Base-by-base conservation (phyloP, 1,140 invertebrate species). In the Nephila pilipes region DNA sequence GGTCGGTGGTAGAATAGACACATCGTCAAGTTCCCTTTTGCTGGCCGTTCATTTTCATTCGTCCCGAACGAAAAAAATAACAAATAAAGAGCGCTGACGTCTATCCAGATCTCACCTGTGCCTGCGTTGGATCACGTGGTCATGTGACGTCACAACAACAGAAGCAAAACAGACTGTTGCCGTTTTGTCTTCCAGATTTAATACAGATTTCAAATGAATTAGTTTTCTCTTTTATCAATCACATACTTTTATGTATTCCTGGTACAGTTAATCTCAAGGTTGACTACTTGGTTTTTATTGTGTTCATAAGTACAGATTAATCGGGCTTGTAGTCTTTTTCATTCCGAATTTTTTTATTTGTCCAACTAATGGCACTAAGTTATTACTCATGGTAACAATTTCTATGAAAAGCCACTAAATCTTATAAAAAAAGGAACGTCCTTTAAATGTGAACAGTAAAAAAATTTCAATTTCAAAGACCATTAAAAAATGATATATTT, bases 81-180 rank as follows among this genome's bases (percentile, higher is more conserved):
- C 46, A 57, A 90, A 90, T 58, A 55, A 54, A 75, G 60, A 79
- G 29, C 46, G 46, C 38, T 90, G 88, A 90, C 88, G 88, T 90
- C 54, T 60, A 55, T 20, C 46, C 46, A n/a, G 38, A 25, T 80
- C 88, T 80, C 88, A 90, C 88, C 88, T 90, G 88, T 90, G 65
- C 88, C 46, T 57, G 46, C 2, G n/a, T 29, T 10, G 10, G 14
- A 25, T 79, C 88, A 90, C 88, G 88, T 90, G 88, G 6, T 1
- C 46, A 25, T 12, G 14, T 80, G 65, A 90, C 88, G 88, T 90
- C 65, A 75, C 38, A 20, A 20, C 32, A 79, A 29, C 16, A 85
- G 38, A 65, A 65, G 25, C 46, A n/a, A 32, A 60, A 36, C 55
- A 22, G 25, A 18, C 85, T 60, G 29, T 60, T 54, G 57, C 85